Percentiles rank a stretch among this genome's conserved stretches.
Conservation (phyloP, 1,140 invertebrate genomes). For the Sminthurides bifidus region DNA sequence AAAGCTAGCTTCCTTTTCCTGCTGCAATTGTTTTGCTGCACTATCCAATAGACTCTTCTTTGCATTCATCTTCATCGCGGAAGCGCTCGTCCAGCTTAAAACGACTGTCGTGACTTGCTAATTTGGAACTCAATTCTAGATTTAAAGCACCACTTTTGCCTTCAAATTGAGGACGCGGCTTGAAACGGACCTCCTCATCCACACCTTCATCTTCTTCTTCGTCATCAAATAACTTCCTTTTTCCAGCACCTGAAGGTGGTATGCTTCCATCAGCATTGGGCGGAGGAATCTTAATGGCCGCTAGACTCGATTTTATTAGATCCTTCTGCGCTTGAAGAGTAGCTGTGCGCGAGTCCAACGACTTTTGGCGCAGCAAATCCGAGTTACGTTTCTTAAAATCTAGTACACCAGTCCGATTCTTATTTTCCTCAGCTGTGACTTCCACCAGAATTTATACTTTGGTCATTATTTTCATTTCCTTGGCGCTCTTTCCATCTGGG, state of each 20-base stretch:
- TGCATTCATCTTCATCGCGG: neutral
- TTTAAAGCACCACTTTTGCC: neutral
- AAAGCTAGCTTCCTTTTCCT: slow-evolving; percentile 9
- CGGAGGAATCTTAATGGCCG: too few species aligned
- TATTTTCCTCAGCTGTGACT: too few species aligned
- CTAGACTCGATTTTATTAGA: too few species aligned
- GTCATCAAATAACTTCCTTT: neutral
- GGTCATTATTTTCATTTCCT: too few species aligned
- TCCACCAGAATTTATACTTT: too few species aligned
- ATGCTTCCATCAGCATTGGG: too few species aligned
- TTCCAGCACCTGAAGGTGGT: neutral
- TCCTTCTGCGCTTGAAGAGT: too few species aligned
- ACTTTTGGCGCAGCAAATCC: slow-evolving; percentile 1
- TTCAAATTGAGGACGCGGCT: slow-evolving; percentile 2
- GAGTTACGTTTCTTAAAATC: slow-evolving; percentile 6
- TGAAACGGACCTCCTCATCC: neutral
- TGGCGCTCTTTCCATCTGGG: too few species aligned
- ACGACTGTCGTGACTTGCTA: neutral
- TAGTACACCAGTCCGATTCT: too few species aligned
- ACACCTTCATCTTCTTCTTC: neutral
- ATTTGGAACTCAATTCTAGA: slow-evolving; percentile 6
- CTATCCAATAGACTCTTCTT: neutral
- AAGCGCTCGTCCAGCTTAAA: slow-evolving; percentile 17
- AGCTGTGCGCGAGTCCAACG: neutral
- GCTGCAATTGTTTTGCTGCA: neutral